Evolutionary conservation across 2,797 vertebrate genomes (phyloP), one percentile per base, ranked within the genome.

Genomic region (Steatocranus sp.): DNA sequence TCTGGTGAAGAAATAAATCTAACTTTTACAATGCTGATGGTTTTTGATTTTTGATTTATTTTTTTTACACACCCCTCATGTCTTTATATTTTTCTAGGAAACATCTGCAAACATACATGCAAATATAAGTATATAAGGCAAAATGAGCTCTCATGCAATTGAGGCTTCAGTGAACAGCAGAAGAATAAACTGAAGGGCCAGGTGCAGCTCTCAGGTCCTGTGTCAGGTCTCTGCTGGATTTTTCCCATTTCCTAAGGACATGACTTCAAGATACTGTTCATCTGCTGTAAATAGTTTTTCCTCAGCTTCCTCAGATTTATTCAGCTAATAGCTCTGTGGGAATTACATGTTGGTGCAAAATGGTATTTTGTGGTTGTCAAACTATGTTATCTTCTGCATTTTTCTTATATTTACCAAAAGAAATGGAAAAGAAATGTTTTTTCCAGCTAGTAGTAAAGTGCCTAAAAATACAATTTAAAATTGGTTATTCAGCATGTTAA

Each of bases 1-100:
- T 46, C 66, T 89, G 68, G 73, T 86, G 75, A 89, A 43, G 6
- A 91, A 89, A 68, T 93, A 95, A 94, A 94, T 79, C 49, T 91
- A 91, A 94, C 87, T 90, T 93, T 87, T 79, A 89, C 86, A 84
- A 36, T 50, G 54, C 10, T 38, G 27, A 20, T 58, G 15, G 68
- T 8, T 36, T 63, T 23, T 56, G 2, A 2, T 6, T 32, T 18
- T 4, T 18, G 10, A 38, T 3, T 51, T 27, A 51, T 6, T 75
- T 9, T 8, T 30, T 58, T 32, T 2, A 4, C n/a, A n/a, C 6
- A 43, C 6, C 41, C 38, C 32, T 36, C 30, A 8, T n/a, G 7
- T 61, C 32, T 61, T 61, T 36, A 61, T 61, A n/a, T 36, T 61
- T n/a, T 61, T 61, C 32, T 8, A 36, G 11, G 18, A 36, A 61